Conservation (phyloP, 2,797 vertebrate species). For the Phataginus tricuspis region DNA sequence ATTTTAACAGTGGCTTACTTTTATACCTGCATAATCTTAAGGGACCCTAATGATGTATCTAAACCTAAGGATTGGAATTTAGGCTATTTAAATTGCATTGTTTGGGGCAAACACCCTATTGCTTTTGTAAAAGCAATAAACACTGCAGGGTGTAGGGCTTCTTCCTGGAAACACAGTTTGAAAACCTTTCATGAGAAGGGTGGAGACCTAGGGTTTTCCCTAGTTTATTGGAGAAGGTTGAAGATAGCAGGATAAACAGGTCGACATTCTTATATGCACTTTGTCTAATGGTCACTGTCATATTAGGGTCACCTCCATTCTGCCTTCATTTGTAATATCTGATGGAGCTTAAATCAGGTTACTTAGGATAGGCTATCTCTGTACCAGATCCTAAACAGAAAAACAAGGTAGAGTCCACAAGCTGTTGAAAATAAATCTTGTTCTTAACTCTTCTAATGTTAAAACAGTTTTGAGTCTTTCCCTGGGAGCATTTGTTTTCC, state of each 20-base stretch:
- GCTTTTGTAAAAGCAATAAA: constrained; percentile 14
- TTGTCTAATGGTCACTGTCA: background rate
- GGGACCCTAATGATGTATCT: background rate
- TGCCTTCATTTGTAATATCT: constrained; percentile 36
- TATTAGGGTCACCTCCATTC: background rate
- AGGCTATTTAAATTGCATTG: background rate
- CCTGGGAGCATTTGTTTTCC: background rate
- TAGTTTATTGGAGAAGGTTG: background rate
- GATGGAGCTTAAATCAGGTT: constrained; percentile 22
- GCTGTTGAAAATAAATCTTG: constrained; percentile 40
- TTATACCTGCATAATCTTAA: background rate
- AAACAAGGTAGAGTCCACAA: background rate
- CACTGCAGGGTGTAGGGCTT: background rate
- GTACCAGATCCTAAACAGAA: background rate
- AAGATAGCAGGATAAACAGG: background rate
- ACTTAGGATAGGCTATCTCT: background rate
- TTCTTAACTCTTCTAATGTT: background rate
- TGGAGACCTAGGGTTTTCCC: background rate
- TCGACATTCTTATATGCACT: background rate
- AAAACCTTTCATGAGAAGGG: constrained; percentile 10
- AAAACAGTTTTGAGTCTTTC: background rate
- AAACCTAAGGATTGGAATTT: background rate
- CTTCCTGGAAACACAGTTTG: background rate
- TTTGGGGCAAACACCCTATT: background rate
- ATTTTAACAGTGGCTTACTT: background rate